These are phyloP conservation scores for Cremastobaeus sp. DNA, from an alignment of 2,888 invertebrate species.

Conservation along the genomic window DNA sequence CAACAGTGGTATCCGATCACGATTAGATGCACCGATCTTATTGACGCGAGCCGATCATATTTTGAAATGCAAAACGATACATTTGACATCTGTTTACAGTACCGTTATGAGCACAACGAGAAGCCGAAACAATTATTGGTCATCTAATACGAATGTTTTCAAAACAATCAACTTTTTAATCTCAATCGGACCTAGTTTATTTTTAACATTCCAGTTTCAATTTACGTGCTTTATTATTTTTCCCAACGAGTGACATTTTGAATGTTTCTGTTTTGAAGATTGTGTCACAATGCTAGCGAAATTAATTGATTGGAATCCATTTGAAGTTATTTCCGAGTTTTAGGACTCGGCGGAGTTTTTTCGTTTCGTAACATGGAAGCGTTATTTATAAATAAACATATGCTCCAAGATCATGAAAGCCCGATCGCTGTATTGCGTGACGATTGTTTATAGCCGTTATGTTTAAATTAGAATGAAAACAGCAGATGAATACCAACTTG, in stretches of 20 bases:
- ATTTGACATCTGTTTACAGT: conserved; percentile 31
- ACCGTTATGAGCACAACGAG: conserved; percentile 9
- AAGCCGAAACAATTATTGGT: conserved; percentile 2
- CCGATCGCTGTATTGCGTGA: conserved; percentile 13
- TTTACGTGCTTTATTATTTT: no score
- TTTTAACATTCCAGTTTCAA: no score
- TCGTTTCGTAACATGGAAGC: conserved; percentile 3
- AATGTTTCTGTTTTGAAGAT: no score
- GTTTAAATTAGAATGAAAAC: conserved; percentile 20
- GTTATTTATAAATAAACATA: conserved; percentile 15
- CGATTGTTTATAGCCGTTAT: conserved; percentile 11
- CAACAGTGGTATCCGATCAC: conserved; percentile 39
- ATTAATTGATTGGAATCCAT: no score
- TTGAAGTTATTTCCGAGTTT: no score
- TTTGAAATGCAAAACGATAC: conserved; percentile 42
- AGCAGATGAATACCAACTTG: conserved; percentile 16
- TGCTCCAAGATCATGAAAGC: background rate
- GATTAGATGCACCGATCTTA: conserved; percentile 47
- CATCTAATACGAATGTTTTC: background rate
- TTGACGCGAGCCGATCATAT: conserved; percentile 37
- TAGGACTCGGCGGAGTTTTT: background rate
- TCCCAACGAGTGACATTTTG: no score
- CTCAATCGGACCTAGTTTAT: no score
- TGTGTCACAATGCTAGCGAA: no score
- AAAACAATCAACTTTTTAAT: no score